Evolutionary conservation across 2,113 vertebrate genomes (phyloP).

Genomic region (Syrmaticus mikado): DNA sequence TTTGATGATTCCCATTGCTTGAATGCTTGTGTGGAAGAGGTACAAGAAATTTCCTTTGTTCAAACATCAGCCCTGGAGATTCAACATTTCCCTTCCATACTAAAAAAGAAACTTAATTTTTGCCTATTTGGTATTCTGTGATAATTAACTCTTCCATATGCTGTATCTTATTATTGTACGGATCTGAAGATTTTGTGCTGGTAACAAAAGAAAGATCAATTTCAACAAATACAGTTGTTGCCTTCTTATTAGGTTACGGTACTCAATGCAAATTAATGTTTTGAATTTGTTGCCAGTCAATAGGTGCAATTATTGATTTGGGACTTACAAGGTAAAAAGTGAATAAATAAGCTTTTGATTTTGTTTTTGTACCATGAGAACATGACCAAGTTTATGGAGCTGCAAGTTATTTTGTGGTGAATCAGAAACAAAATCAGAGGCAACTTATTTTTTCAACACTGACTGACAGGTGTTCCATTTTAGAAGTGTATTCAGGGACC

Average conservation of each 20-base stretch:
- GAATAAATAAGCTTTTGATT: conserved; percentile 67
- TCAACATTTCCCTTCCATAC: conserved; percentile 2
- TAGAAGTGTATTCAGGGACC: not conserved
- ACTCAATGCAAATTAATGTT: conserved; percentile 79
- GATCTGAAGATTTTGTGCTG: conserved; percentile 59
- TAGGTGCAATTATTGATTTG: conserved; percentile 77
- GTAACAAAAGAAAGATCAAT: conserved; percentile 77
- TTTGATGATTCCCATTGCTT: accelerated
- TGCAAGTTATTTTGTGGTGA: not conserved
- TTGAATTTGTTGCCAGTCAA: conserved; percentile 75
- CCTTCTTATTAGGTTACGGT: conserved; percentile 73
- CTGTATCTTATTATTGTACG: not conserved
- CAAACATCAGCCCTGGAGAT: not conserved
- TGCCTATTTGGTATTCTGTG: conserved; percentile 39
- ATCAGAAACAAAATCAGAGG: not conserved
- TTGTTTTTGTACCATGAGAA: conserved; percentile 45
- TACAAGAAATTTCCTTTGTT: not conserved
- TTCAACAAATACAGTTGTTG: conserved; percentile 72
- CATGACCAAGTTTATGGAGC: conserved; percentile 43
- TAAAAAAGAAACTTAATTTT: conserved; percentile 22
- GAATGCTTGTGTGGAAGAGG: not conserved
- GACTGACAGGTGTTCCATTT: not conserved
- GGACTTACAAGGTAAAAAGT: conserved; percentile 61
- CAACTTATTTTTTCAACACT: not conserved
- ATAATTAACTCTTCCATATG: conserved; percentile 62